phyloP scores from a whole-genome alignment of 2,797 vertebrate genomes.

The Sebastes aleutianus region DNA sequence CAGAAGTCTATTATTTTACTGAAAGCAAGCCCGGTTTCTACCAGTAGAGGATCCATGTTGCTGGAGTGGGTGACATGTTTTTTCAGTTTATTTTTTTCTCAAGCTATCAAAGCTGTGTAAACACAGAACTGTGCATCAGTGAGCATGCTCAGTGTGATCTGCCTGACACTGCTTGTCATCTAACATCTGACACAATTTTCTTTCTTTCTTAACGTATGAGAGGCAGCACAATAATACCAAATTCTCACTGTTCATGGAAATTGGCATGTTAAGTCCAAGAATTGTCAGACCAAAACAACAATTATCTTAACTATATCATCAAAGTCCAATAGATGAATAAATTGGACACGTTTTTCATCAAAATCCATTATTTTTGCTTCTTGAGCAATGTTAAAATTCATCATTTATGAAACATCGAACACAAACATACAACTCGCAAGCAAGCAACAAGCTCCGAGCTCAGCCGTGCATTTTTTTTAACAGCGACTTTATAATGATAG shows the following conservation, averaged over 20 bases:
- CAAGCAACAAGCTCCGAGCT: too few relatives aligned
- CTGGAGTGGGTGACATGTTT: not conserved
- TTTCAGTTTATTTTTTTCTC: not conserved
- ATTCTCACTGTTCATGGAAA: not conserved
- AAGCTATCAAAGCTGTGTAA: not conserved
- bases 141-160: not conserved
- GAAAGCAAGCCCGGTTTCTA: not conserved
- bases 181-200: not conserved
- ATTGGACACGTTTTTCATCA: not conserved
- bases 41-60: not conserved
- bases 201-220: not conserved
- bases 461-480: not conserved
- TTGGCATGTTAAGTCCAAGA: not conserved
- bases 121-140: not conserved
- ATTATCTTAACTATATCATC: not conserved
- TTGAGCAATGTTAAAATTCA: not conserved
- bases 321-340: not conserved
- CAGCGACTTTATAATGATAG: not conserved
- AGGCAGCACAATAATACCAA: not conserved
- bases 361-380: not conserved
- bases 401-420: not conserved
- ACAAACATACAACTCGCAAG: not conserved
- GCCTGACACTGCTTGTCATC: not conserved
- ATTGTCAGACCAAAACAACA: not conserved
- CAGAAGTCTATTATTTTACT: not conserved